Evolutionary conservation across 2,888 invertebrate genomes (phyloP).

Genomic region (Synergus japonicus): DNA sequence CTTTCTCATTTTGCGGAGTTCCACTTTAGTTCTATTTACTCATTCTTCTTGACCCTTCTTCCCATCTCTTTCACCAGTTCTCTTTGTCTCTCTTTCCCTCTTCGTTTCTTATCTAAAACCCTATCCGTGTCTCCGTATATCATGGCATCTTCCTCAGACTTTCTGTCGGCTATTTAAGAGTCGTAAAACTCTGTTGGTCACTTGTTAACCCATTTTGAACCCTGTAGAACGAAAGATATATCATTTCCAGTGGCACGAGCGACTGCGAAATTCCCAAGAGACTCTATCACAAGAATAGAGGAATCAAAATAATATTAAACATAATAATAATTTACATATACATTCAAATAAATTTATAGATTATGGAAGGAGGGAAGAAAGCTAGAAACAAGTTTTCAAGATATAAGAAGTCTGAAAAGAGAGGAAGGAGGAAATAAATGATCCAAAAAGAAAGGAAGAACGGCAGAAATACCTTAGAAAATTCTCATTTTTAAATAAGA

Average conservation of each 20-base stretch:
- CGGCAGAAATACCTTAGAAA: neutral
- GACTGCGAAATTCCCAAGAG: conserved; percentile 18
- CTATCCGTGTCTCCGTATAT: conserved; percentile 29
- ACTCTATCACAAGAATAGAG: neutral
- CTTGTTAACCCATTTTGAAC: conserved; percentile 41
- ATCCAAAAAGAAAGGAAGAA: neutral
- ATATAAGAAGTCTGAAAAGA: neutral
- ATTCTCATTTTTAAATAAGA: neutral
- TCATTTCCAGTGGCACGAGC: conserved; percentile 17
- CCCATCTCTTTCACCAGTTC: neutral
- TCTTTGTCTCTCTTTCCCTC: neutral
- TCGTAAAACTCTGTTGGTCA: conserved; percentile 36
- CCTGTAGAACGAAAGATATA: conserved; percentile 11
- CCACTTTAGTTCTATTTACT: conserved; percentile 16
- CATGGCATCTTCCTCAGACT: conserved; percentile 38
- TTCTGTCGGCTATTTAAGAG: conserved; percentile 40
- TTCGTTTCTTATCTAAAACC: conserved; percentile 8
- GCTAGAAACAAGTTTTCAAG: too few species aligned
- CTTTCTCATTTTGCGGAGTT: conserved; percentile 10
- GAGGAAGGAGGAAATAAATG: neutral
- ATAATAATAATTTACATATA: neutral
- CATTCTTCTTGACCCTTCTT: neutral
- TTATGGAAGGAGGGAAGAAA: too few species aligned
- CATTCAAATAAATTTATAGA: too few species aligned
- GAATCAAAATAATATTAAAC: neutral